A percentile compares a stretch with the other conserved stretches of the same genome.
phyloP scores from a whole-genome alignment of 2,113 vertebrate genomes.

The Oncorhynchus gorbuscha region DNA sequence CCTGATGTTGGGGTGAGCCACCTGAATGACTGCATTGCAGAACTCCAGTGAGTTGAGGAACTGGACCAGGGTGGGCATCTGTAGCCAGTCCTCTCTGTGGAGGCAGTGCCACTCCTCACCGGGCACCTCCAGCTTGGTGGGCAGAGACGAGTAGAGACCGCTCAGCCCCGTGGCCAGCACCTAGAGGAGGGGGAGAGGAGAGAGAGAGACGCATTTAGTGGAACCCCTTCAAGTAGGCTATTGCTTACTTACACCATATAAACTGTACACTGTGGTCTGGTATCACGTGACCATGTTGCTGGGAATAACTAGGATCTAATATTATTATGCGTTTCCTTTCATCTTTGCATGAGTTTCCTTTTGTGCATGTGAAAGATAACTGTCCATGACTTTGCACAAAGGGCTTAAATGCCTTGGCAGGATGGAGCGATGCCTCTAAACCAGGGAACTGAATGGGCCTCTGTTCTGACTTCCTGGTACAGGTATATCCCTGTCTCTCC shows the following conservation, averaged over 20 bases:
- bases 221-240: not conserved
- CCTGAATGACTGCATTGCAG: conserved; percentile 96
- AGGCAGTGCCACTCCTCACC: conserved; percentile 94
- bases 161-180: conserved; percentile 95
- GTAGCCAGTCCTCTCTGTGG: conserved; percentile 88
- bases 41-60: conserved; percentile 98
- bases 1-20: conserved; percentile 89
- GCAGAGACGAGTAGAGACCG: conserved; percentile 93
- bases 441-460: conserved; percentile 1
- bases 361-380: too few relatives aligned
- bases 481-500: not conserved
- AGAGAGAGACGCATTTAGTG: not conserved
- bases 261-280: too few relatives aligned
- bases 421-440: not conserved
- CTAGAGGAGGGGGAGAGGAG: conserved; percentile 56
- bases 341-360: too few relatives aligned
- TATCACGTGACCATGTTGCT: too few relatives aligned
- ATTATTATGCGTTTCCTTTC: too few relatives aligned
- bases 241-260: not conserved
- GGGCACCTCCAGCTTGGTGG: conserved; percentile 87
- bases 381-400: too few relatives aligned
- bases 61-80: conserved; percentile 87
- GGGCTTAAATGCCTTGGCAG: too few relatives aligned
- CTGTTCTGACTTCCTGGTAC: not conserved
- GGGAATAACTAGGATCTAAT: too few relatives aligned